Base-by-base conservation (phyloP, 2,113 vertebrate genomes). In the Neolamprologus toae region DNA sequence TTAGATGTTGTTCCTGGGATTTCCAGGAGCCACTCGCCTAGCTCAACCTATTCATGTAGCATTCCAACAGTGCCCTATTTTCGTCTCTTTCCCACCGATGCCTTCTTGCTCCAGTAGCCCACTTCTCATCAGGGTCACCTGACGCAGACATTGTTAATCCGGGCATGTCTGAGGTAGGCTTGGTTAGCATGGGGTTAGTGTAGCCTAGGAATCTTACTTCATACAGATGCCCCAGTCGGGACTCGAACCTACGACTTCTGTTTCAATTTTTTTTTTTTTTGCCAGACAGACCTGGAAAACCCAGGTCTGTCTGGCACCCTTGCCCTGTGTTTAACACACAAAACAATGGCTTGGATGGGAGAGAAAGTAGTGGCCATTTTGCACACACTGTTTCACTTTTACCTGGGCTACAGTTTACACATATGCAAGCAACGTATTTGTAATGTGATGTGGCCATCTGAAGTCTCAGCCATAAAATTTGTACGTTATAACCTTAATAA, bases 11-110 rank as follows among this genome's bases (percentile, higher is more conserved):
- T 2, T 66, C 61, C 59, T 35, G 9, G 59, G 28, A 7, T 19
- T 2, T 19, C 16, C 9, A 4, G 59, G 59, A 63, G 59, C 17
- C 61, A 66, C 0, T 66, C 1, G 4, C 2, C 33, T 37, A 66
- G 33, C 61, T 66, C 33, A 66, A 13, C 33, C 61, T 21, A 21
- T 66, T 66, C 61, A 66, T 21, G 33, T 2, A 66, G 33, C 61
- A 37, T 66, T 66, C 61, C 61, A 66, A 66, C 61, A 13, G 33
- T 5, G 19, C 61, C 61, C 61, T 66, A n/a, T 37, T 66, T 66
- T 13, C 2, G 0, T 37, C 61, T 37, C 7, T 21, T 37, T 12
- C 19, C 61, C 61, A 37, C 33, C 33, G 1, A 66, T n/a, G 10
- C 33, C 19, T n/a, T 66, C 61, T 66, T 66, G 61, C 19, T 66